A percentile compares a stretch with the other conserved stretches of the same genome.
Conservation (phyloP, 2,888 invertebrate genomes). For the Biston betularia region DNA sequence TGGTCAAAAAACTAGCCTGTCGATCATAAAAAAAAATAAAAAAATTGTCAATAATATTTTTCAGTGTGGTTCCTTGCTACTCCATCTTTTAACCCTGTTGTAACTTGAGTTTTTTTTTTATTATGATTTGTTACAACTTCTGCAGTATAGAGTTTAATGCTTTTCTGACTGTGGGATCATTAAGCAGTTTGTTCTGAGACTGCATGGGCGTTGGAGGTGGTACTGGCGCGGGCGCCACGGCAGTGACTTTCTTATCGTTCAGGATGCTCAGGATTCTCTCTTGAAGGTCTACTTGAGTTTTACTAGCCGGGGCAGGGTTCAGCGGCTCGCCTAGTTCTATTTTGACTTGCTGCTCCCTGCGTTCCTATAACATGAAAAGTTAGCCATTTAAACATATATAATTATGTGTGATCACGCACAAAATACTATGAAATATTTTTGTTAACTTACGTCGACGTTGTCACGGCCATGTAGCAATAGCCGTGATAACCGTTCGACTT, state of each 20-base stretch:
- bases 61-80: neutral
- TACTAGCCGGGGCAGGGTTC: conserved; percentile 72
- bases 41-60: neutral
- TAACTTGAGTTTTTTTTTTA: neutral
- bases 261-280: conserved; percentile 92
- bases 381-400: too few species aligned
- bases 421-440: too few species aligned
- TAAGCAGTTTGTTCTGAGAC: conserved; percentile 87
- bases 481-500: too few species aligned
- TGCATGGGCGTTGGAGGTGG: conserved; percentile 54
- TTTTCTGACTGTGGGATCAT: conserved; percentile 92
- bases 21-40: too few species aligned
- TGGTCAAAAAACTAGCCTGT: too few species aligned
- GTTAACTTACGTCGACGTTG: too few species aligned
- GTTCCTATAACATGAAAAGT: conserved; percentile 83
- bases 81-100: neutral
- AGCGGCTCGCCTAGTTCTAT: conserved; percentile 90
- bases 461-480: too few species aligned
- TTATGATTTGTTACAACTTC: conserved; percentile 59
- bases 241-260: conserved; percentile 87
- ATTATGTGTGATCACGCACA: too few species aligned
- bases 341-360: conserved; percentile 90
- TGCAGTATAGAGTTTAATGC: conserved; percentile 90
- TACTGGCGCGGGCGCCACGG: conserved; percentile 46
- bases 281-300: conserved; percentile 90